These are phyloP conservation scores for Hirudinaria manillensis DNA, from an alignment of 2,888 invertebrate species.

Conservation along the genomic window DNA sequence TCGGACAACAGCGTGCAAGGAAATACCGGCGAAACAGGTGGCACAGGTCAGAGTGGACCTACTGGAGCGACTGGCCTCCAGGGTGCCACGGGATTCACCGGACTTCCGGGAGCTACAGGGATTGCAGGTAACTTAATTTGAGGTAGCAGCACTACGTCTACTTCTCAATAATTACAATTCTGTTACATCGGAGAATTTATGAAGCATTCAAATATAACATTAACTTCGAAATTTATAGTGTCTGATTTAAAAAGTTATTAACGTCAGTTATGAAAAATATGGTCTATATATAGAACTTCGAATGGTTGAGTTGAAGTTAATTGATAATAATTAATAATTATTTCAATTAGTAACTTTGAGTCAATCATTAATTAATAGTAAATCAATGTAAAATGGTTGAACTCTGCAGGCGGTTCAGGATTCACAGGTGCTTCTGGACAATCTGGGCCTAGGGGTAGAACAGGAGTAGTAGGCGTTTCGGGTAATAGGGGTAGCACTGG, in stretches of 20 bases:
- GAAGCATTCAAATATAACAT: too few species aligned
- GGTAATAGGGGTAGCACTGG: slow-evolving; percentile 14
- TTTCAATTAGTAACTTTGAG: too few species aligned
- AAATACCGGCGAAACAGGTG: not conserved
- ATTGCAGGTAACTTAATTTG: not conserved
- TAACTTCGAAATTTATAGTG: too few species aligned
- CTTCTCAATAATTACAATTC: too few species aligned
- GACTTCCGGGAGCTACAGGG: slow-evolving; percentile 11
- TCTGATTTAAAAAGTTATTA: too few species aligned
- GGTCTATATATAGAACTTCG: too few species aligned
- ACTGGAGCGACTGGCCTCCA: slow-evolving; percentile 20
- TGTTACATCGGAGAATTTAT: too few species aligned
- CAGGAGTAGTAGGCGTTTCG: slow-evolving; percentile 6
- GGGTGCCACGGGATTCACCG: slow-evolving; percentile 9
- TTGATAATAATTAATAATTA: too few species aligned
- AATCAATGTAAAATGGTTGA: not conserved
- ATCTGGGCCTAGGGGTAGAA: slow-evolving; percentile 14
- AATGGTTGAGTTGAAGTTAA: too few species aligned
- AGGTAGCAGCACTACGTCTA: too few species aligned
- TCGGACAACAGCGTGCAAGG: slow-evolving; percentile 19
- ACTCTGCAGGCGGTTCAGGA: slow-evolving; percentile 11
- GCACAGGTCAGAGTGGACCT: slow-evolving; percentile 27
- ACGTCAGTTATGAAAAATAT: too few species aligned
- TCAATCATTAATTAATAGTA: too few species aligned
- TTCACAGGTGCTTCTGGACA: slow-evolving; percentile 17